phyloP scores from a whole-genome alignment of 2,797 vertebrate genomes.

The Rhodeus uyekii region DNA sequence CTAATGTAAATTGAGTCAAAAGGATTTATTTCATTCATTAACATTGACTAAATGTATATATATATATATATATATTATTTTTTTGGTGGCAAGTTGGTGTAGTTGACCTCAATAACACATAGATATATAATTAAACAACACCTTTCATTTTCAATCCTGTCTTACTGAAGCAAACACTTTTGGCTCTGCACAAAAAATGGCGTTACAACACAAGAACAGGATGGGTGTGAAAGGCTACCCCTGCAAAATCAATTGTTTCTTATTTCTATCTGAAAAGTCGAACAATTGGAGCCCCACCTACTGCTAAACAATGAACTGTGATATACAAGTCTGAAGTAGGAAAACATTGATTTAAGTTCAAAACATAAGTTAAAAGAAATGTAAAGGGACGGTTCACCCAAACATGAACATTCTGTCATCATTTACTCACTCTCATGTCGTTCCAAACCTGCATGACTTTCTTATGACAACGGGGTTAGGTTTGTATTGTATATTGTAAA shows the following conservation, averaged over 20 bases:
- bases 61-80: not conserved
- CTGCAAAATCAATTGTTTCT: slow-evolving; percentile 56
- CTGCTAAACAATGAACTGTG: slow-evolving; percentile 25
- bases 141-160: not conserved
- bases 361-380: not conserved
- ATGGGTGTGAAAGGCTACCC: slow-evolving; percentile 55
- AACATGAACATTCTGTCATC: not conserved
- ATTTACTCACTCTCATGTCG: not conserved
- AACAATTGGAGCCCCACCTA: slow-evolving; percentile 48
- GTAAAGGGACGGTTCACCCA: not conserved
- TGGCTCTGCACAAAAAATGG: not conserved
- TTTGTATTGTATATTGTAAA: not conserved
- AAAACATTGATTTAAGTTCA: not conserved
- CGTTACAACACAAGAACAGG: slow-evolving; percentile 50
- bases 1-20: not conserved
- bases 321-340: not conserved
- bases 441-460: not conserved
- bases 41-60: not conserved
- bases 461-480: too few relatives aligned
- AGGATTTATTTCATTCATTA: not conserved
- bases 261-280: slow-evolving; percentile 36
- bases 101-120: not conserved
- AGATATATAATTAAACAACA: not conserved
- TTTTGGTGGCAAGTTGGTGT: not conserved
- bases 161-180: slow-evolving; percentile 26